A percentile compares a stretch with the other conserved stretches of the same genome.
Conservation (phyloP, 1,140 invertebrate species). For the Chlorops oryzae region DNA sequence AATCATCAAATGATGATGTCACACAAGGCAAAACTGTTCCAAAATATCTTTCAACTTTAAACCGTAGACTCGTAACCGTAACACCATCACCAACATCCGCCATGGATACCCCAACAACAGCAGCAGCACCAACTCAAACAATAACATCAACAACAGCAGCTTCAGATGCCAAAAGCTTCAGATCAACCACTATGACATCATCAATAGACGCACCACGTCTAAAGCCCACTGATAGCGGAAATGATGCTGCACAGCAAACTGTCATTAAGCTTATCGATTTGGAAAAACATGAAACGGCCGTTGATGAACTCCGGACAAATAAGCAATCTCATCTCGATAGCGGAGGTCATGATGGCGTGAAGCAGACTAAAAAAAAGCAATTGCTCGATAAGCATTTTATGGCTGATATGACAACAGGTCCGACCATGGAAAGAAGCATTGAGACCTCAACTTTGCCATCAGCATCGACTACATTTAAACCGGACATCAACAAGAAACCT, state of each 20-base stretch:
- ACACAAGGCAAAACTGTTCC: no score
- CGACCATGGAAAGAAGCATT: background rate
- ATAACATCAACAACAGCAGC: background rate
- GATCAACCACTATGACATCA: no score
- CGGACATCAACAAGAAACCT: background rate
- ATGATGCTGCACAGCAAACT: background rate
- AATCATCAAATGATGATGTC: no score
- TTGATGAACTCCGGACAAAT: background rate
- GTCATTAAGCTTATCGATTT: constrained; percentile 31
- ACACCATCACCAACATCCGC: no score
- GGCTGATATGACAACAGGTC: background rate
- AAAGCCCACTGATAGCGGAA: no score
- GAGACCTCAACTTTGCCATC: background rate
- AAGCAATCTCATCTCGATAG: background rate
- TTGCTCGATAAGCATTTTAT: constrained; percentile 34
- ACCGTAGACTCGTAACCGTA: no score
- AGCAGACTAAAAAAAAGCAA: constrained; percentile 40
- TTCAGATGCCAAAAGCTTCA: background rate
- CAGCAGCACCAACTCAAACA: constrained; percentile 7
- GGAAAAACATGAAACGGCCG: constrained; percentile 19
- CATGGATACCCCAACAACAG: background rate
- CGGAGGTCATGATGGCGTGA: constrained; percentile 36
- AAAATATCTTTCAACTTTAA: no score
- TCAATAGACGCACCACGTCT: no score
- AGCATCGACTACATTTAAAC: background rate